These are phyloP conservation scores for Hipposideros larvatus DNA, from an alignment of 2,797 vertebrate genomes.

Conservation along the genomic window DNA sequence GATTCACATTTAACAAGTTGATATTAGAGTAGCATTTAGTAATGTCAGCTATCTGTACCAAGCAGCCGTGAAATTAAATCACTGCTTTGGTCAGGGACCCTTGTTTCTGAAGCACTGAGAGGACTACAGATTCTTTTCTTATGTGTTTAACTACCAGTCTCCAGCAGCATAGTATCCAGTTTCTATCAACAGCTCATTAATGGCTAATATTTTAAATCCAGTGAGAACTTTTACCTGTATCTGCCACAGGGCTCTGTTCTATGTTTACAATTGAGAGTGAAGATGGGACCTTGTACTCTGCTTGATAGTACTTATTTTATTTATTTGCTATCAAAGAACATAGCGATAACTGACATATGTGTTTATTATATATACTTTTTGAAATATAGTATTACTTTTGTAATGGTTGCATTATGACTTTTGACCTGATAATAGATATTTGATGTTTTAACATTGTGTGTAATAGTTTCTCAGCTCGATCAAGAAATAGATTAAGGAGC, in stretches of 20 bases:
- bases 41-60: constrained; percentile 92
- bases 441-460: neutral
- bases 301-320: constrained; percentile 27
- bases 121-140: constrained; percentile 88
- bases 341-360: neutral
- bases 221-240: constrained; percentile 70
- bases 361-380: constrained; percentile 18
- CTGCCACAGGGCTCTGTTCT: constrained; percentile 59
- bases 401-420: neutral
- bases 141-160: constrained; percentile 87
- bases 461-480: neutral
- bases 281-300: neutral
- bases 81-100: constrained; percentile 85
- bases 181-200: constrained; percentile 88
- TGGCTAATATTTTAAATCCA: constrained; percentile 68
- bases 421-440: constrained; percentile 23
- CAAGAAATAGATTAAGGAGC: neutral
- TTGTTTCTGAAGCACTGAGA: constrained; percentile 86
- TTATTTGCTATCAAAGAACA: constrained; percentile 29
- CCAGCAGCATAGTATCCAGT: constrained; percentile 89
- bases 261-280: constrained; percentile 76
- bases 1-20: constrained; percentile 97
- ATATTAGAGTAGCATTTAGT: constrained; percentile 94
- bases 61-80: constrained; percentile 91
- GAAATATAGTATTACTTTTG: neutral